Evolutionary conservation across 2,113 vertebrate genomes (phyloP).

Genomic region (Ginglymostoma cirratum): DNA sequence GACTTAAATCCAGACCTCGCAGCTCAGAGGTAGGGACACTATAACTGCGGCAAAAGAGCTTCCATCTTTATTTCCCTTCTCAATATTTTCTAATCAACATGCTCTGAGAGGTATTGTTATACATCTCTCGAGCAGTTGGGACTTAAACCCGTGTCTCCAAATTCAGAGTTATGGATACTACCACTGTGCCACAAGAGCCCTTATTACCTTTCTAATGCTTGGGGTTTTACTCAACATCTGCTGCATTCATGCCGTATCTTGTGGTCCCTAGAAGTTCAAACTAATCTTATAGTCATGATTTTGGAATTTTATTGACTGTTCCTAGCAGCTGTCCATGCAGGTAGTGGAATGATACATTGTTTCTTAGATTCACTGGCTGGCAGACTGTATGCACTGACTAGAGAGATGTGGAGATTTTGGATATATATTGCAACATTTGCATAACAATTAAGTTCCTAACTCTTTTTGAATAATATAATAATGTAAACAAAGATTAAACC

Average conservation of each 20-base stretch:
- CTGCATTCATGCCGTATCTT: background rate
- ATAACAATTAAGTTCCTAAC: background rate
- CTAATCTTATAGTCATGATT: background rate
- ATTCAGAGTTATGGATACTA: no score
- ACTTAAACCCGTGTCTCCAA: no score
- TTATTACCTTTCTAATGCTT: background rate
- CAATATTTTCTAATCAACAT: no score
- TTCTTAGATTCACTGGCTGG: background rate
- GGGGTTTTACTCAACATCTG: background rate
- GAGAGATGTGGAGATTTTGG: background rate
- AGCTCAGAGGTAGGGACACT: no score
- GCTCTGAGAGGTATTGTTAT: no score
- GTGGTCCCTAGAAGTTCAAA: background rate
- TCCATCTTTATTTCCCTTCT: no score
- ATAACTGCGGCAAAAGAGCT: no score
- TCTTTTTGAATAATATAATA: background rate
- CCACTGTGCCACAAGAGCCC: no score
- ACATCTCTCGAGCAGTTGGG: no score
- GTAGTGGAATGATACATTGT: background rate
- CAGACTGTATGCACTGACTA: background rate
- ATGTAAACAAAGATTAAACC: background rate
- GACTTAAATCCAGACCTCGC: no score
- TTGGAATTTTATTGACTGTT: background rate
- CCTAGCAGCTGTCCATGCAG: background rate
- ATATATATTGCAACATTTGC: background rate